These are phyloP conservation scores for Aspidiotus rigidus DNA, from an alignment of 2,888 invertebrate species.

Conservation along the genomic window DNA sequence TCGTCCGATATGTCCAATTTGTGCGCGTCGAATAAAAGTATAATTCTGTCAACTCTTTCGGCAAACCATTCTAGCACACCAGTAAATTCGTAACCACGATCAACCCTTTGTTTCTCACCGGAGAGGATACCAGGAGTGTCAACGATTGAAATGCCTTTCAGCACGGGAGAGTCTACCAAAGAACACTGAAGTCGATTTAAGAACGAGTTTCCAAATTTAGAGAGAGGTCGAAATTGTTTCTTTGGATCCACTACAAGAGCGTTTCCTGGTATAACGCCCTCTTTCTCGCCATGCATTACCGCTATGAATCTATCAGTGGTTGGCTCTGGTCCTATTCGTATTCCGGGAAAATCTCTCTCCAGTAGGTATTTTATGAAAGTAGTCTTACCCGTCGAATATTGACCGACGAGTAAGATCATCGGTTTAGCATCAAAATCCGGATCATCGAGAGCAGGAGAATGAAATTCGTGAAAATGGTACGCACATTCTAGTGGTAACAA, in stretches of 20 bases:
- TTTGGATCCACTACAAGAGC: conserved; percentile 57
- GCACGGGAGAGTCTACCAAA: conserved; percentile 49
- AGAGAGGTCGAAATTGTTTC: conserved; percentile 53
- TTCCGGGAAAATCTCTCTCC: conserved; percentile 53
- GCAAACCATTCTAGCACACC: conserved; percentile 60
- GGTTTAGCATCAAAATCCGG: conserved; percentile 58
- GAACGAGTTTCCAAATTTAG: conserved; percentile 57
- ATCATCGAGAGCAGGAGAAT: conserved; percentile 51
- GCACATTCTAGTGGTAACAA: conserved; percentile 48
- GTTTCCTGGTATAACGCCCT: conserved; percentile 53
- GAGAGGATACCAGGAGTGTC: conserved; percentile 55
- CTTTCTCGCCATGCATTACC: conserved; percentile 50
- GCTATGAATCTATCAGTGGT: conserved; percentile 57
- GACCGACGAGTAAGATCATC: conserved; percentile 56
- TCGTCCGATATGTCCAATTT: conserved; percentile 61
- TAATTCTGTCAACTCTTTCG: conserved; percentile 56
- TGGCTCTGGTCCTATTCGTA: conserved; percentile 57
- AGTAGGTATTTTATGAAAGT: conserved; percentile 51
- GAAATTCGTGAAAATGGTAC: conserved; percentile 51
- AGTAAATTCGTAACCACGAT: conserved; percentile 56
- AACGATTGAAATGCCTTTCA: conserved; percentile 53
- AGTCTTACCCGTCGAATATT: conserved; percentile 57
- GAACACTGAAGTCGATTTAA: conserved; percentile 58
- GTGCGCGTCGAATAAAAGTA: conserved; percentile 58
- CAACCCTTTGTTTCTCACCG: conserved; percentile 55